Percentiles rank a stretch among this genome's conserved stretches.
Conservation (phyloP, 2,888 invertebrate species). For the Volucella inflata region DNA sequence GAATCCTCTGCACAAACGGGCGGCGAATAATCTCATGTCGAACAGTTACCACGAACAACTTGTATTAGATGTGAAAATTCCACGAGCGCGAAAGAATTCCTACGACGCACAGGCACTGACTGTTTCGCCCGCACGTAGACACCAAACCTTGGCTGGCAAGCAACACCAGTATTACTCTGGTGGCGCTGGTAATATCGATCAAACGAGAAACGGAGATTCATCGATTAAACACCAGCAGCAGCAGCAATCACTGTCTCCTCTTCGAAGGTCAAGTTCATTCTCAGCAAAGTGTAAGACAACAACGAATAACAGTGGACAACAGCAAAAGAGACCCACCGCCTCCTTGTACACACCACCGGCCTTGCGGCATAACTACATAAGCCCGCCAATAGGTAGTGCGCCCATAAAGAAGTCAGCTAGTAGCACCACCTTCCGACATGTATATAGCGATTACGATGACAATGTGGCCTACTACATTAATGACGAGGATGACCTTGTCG, state of each 20-base stretch:
- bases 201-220: conserved; percentile 75
- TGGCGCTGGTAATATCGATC: conserved; percentile 75
- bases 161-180: conserved; percentile 53
- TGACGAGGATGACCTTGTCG: conserved; percentile 81
- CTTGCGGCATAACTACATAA: conserved; percentile 79
- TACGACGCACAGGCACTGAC: conserved; percentile 79
- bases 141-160: conserved; percentile 50
- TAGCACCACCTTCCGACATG: conserved; percentile 82
- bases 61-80: conserved; percentile 79
- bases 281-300: conserved; percentile 83
- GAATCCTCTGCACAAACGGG: conserved; percentile 60
- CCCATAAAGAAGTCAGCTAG: conserved; percentile 83
- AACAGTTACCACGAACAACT: conserved; percentile 83
- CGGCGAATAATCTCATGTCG: conserved; percentile 80
- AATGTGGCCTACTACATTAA: conserved; percentile 83
- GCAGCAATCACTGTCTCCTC: conserved; percentile 82
- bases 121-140: conserved; percentile 74
- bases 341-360: conserved; percentile 82
- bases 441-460: conserved; percentile 82
- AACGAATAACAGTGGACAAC: conserved; percentile 60
- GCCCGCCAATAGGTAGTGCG: conserved; percentile 51
- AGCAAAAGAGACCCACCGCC: conserved; percentile 76
- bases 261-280: conserved; percentile 89
- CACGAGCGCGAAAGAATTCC: conserved; percentile 83
- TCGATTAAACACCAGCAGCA: conserved; percentile 76